Percentiles rank a stretch among this genome's conserved stretches.
phyloP scores from a whole-genome alignment of 2,797 vertebrate species.

The Characodon lateralis region DNA sequence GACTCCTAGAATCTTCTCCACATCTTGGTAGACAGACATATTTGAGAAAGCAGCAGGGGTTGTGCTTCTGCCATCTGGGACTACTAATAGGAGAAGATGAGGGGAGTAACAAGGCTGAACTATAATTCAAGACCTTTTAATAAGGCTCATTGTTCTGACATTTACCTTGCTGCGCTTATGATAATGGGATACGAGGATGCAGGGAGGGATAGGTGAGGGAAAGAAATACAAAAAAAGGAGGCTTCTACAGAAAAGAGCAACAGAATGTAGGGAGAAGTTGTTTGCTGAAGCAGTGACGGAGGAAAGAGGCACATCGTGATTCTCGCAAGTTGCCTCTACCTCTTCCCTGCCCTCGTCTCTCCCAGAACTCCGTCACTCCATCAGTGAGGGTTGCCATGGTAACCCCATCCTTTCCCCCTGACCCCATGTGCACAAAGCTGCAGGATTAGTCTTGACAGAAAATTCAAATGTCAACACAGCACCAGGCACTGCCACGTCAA shows the following conservation, averaged over 20 bases:
- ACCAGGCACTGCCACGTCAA: slow-evolving; percentile 75
- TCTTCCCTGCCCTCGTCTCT: slow-evolving; percentile 55
- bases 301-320: slow-evolving; percentile 54
- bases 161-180: slow-evolving; percentile 49
- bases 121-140: slow-evolving; percentile 50
- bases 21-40: not conserved
- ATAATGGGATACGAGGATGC: slow-evolving; percentile 36
- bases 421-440: slow-evolving; percentile 78
- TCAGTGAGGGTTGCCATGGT: slow-evolving; percentile 77
- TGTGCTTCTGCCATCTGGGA: slow-evolving; percentile 20
- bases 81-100: slow-evolving; percentile 22
- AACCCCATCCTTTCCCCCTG: slow-evolving; percentile 73
- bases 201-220: slow-evolving; percentile 6
- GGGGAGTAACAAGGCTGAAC: slow-evolving; percentile 22
- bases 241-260: not conserved
- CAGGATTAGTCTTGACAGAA: slow-evolving; percentile 79
- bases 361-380: slow-evolving; percentile 67
- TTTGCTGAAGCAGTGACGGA: slow-evolving; percentile 32
- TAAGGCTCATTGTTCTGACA: slow-evolving; percentile 51
- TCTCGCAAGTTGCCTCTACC: slow-evolving; percentile 53
- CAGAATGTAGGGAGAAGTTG: slow-evolving; percentile 9
- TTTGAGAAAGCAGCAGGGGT: slow-evolving; percentile 14
- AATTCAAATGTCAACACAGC: slow-evolving; percentile 78
- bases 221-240: slow-evolving; percentile 1
- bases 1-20: not conserved